phyloP scores from a whole-genome alignment of 2,888 invertebrate genomes.

The Cancer borealis region DNA sequence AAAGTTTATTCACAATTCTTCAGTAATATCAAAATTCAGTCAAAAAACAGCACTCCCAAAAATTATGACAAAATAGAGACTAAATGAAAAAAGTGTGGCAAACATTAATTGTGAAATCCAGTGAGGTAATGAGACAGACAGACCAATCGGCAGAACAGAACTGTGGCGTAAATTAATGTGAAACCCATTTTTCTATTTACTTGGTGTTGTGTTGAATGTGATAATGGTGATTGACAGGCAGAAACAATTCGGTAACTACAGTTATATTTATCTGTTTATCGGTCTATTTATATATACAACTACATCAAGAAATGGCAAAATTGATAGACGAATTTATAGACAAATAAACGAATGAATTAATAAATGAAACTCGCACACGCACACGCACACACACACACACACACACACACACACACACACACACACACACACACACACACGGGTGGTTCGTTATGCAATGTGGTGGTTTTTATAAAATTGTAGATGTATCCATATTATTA shows the following conservation, averaged over 20 bases:
- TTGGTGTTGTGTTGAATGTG: conserved; percentile 6
- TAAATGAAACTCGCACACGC: no score
- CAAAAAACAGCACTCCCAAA: background rate
- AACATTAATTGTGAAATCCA: background rate
- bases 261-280: background rate
- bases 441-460: no score
- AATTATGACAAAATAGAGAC: background rate
- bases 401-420: no score
- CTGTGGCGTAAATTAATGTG: background rate
- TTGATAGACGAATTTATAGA: no score
- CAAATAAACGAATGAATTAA: no score
- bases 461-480: background rate
- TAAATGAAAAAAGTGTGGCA: background rate
- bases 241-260: background rate
- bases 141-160: background rate
- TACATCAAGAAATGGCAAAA: background rate
- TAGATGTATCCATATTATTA: background rate
- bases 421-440: no score
- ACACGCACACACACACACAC: no score
- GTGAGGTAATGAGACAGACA: background rate
- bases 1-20: background rate
- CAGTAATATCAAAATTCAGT: background rate
- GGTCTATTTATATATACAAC: background rate
- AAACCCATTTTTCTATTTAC: background rate
- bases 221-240: background rate